Evolutionary conservation across 2,113 vertebrate genomes (phyloP), one percentile per base, ranked within the genome.

Genomic region (Phaethornis superciliosus): DNA sequence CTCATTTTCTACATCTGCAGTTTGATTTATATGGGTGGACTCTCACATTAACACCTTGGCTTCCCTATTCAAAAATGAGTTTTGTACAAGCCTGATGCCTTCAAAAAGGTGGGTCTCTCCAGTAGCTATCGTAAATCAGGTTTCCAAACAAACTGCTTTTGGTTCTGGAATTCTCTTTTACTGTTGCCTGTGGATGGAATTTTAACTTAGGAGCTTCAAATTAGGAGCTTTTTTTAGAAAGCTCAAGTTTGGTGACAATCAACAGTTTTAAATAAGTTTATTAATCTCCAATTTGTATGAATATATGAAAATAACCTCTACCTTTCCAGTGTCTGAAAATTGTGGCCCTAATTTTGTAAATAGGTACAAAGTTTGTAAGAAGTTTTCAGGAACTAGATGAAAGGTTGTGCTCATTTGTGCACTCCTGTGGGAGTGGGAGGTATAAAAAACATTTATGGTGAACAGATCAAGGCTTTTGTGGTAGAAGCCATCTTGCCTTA

Each of bases 1-100:
- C 59, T 33, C 64, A 28, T 55, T 82, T 78, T 37, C 32, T 28
- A 20, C 6, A 49, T 30, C 42, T 63, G 33, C 17, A 28, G 63
- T 87, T 51, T 75, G 56, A 37, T 1, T 27, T 16, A 13, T 10
- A 9, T 2, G 4, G 13, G 42, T 47, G 23, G 27, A 58, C 4
- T 81, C 23, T 58, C 6, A 7, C 3, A 2, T 10, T 49, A 65
- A 28, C 30, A 89, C 32, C 23, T 88, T n/a, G 2, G 4, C 77
- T 67, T 69, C 15, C 12, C 5, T n/a, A 8, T 44, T 51, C n/a
- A 65, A 37, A 77, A 30, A 32, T 0, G 0, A 13, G 9, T 62
- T 77, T 84, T 68, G 10, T 37, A 44, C 12, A 72, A 72, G 8
- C 2, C 2, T 55, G 35, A 46, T 32, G 17, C 13, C 49, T 64